Evolutionary conservation across 1,140 invertebrate genomes (phyloP).

Genomic region (Contarinia nasturtii): DNA sequence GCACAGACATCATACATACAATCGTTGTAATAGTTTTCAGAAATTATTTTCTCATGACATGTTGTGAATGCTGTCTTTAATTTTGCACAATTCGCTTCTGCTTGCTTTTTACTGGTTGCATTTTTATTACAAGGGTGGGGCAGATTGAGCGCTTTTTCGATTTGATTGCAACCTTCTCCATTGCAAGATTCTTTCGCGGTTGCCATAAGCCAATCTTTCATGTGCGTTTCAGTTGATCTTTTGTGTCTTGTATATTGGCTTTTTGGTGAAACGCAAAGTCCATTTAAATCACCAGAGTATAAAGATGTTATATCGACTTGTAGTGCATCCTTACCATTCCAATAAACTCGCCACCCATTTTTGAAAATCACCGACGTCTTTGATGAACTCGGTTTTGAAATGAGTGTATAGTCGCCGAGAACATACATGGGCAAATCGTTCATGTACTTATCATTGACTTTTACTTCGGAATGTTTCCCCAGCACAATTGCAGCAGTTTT

Average conservation of each 20-base stretch:
- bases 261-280: constrained; percentile 78
- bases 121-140: constrained; percentile 51
- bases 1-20: constrained; percentile 77
- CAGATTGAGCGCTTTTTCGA: constrained; percentile 23
- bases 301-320: constrained; percentile 15
- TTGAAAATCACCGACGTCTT: constrained; percentile 41
- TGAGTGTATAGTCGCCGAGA: constrained; percentile 30
- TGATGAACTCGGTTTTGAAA: constrained; percentile 50
- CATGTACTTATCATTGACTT: constrained; percentile 50
- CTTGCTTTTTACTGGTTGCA: constrained; percentile 41
- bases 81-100: constrained; percentile 48
- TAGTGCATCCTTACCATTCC: constrained; percentile 65
- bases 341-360: constrained; percentile 62
- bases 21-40: constrained; percentile 49
- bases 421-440: constrained; percentile 40
- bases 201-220: constrained; percentile 61
- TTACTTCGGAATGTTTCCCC: constrained; percentile 46
- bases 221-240: constrained; percentile 68
- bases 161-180: constrained; percentile 47
- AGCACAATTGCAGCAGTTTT: constrained; percentile 33
- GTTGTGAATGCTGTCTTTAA: constrained; percentile 49
- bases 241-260: constrained; percentile 73
- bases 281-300: constrained; percentile 46
- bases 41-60: constrained; percentile 50
- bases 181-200: constrained; percentile 85